A percentile compares a stretch with the other conserved stretches of the same genome.
phyloP scores from a whole-genome alignment of 2,797 vertebrate genomes.

The Trachops cirrhosus region DNA sequence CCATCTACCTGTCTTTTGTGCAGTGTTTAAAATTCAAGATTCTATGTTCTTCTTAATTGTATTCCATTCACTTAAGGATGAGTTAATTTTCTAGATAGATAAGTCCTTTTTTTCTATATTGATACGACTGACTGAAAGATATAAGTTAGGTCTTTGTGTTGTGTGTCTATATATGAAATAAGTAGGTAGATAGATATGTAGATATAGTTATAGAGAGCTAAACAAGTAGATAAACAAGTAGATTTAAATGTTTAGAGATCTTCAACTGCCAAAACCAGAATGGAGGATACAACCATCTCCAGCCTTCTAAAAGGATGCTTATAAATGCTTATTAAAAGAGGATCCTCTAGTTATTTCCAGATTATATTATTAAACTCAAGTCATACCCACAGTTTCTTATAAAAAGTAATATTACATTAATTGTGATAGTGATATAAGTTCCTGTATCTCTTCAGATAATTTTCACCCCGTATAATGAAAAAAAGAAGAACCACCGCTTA shows the following conservation, averaged over 20 bases:
- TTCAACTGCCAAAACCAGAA: not conserved
- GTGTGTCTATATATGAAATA: not conserved
- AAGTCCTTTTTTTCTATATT: not conserved
- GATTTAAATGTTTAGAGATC: not conserved
- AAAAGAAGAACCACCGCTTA: not conserved
- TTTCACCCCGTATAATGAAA: not conserved
- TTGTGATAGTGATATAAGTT: not conserved
- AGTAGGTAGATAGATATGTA: not conserved
- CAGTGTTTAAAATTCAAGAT: not conserved
- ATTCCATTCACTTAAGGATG: not conserved
- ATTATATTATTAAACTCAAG: not conserved
- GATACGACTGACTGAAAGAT: not conserved
- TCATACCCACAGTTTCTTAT: not conserved
- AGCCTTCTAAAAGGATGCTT: not conserved
- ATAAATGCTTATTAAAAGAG: not conserved
- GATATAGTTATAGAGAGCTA: not conserved
- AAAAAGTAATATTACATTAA: not conserved
- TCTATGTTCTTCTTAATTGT: not conserved
- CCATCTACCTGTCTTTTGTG: not conserved
- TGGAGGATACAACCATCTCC: accelerated
- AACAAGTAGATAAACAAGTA: not conserved
- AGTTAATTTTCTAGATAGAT: not conserved
- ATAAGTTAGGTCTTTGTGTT: not conserved
- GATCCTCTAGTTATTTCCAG: not conserved
- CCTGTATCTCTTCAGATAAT: not conserved